A percentile compares a stretch with the other conserved stretches of the same genome.
phyloP scores from a whole-genome alignment of 1,140 invertebrate species.

The Drosophila persimilis region DNA sequence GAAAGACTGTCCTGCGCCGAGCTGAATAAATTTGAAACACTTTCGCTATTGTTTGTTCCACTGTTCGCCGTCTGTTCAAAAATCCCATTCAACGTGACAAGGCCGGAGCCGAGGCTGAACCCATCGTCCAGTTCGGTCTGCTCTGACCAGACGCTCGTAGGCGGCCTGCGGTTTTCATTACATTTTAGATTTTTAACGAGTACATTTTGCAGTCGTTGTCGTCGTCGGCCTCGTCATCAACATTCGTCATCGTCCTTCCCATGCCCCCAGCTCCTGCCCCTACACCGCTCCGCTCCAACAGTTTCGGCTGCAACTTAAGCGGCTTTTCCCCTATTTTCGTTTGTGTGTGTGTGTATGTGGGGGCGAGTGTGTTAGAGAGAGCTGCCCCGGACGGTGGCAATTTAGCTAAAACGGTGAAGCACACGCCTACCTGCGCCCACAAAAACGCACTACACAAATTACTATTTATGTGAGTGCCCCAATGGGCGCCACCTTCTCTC shows the following conservation, averaged over 20 bases:
- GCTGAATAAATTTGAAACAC: neutral
- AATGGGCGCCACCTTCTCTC: conserved; percentile 11
- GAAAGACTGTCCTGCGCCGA: no score
- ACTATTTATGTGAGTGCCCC: conserved; percentile 76
- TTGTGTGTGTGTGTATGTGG: conserved; percentile 22
- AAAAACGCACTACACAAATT: conserved; percentile 78
- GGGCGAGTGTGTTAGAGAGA: conserved; percentile 39
- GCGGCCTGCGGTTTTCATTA: conserved; percentile 70
- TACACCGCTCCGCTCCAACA: conserved; percentile 2
- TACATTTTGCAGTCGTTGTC: conserved; percentile 63
- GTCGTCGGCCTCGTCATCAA: conserved; percentile 25
- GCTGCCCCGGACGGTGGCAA: conserved; percentile 70
- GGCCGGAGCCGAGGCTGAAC: conserved; percentile 10
- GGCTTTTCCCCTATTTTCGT: conserved; percentile 53
- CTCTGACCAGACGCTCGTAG: conserved; percentile 40
- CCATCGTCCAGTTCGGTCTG: conserved; percentile 30
- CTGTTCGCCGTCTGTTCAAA: conserved; percentile 55
- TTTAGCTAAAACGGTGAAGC: conserved; percentile 76
- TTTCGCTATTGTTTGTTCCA: conserved; percentile 23
- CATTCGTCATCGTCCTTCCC: conserved; percentile 31
- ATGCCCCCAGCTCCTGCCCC: neutral
- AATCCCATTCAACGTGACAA: conserved; percentile 48
- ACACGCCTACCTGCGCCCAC: conserved; percentile 75
- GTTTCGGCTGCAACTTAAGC: conserved; percentile 69
- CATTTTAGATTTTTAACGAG: conserved; percentile 69